Conservation (phyloP, 2,888 invertebrate species). For the Hirtodrosophila cameraria region DNA sequence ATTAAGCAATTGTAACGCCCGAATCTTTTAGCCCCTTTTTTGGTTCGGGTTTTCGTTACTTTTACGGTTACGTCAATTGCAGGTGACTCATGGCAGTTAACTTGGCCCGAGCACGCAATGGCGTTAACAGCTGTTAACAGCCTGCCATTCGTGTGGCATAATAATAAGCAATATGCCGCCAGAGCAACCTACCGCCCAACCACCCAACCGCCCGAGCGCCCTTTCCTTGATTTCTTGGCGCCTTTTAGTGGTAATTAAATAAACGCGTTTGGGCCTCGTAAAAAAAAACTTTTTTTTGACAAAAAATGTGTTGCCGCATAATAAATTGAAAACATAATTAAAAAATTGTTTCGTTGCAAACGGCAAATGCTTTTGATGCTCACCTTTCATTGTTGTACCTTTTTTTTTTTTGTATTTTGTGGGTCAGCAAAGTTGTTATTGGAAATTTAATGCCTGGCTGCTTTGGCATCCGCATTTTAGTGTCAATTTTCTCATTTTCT, state of each 20-base stretch:
- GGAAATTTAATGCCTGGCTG: conserved; percentile 44
- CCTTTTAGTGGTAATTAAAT: conserved; percentile 55
- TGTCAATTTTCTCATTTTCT: conserved; percentile 47
- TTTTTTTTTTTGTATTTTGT: conserved; percentile 7
- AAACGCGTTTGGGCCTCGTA: conserved; percentile 50
- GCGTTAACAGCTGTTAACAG: conserved; percentile 70
- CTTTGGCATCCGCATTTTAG: conserved; percentile 27
- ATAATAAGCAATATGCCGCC: conserved; percentile 62
- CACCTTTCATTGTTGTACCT: conserved; percentile 19
- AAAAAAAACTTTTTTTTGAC: conserved; percentile 41
- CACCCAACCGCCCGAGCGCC: background rate
- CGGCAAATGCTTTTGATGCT: conserved; percentile 29
- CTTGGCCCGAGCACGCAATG: conserved; percentile 62
- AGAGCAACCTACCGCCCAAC: conserved; percentile 3
- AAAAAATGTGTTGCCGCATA: conserved; percentile 70
- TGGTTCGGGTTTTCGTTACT: conserved; percentile 3
- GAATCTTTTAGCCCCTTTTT: background rate
- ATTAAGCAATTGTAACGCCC: conserved; percentile 23
- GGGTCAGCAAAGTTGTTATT: conserved; percentile 26
- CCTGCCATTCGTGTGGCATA: conserved; percentile 72
- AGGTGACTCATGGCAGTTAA: conserved; percentile 70
- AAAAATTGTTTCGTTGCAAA: conserved; percentile 26
- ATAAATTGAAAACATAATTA: conserved; percentile 79
- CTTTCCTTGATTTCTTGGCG: conserved; percentile 28
- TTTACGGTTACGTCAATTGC: conserved; percentile 65